Evolutionary conservation across 37 sponge, comb jelly and placozoan genomes (phyloP).

Genomic region (Halichondria panicea): DNA sequence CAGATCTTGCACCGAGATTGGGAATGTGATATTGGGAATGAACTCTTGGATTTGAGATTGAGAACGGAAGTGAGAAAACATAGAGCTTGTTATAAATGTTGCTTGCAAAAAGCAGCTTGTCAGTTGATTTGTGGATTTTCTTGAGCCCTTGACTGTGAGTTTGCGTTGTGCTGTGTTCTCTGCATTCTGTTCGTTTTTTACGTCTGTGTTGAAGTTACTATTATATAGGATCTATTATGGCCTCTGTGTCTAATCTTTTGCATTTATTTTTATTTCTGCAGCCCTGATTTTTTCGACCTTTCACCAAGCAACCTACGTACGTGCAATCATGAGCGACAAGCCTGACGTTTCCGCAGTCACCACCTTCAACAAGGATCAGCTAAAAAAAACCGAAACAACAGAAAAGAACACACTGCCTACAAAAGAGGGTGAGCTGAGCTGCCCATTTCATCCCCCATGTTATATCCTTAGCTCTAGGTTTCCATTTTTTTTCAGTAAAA

Average conservation of each 20-base stretch:
- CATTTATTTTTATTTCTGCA: no score
- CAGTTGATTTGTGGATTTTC: not conserved
- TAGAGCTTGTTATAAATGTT: not conserved
- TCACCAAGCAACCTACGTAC: no score
- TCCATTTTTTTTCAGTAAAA: no score
- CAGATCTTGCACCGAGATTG: not conserved
- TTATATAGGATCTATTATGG: no score
- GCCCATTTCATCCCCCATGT: no score
- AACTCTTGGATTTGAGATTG: not conserved
- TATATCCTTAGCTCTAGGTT: no score
- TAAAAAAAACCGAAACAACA: constrained; percentile 64
- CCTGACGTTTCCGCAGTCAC: constrained; percentile 65
- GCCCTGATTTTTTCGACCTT: no score
- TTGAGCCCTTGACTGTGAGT: not conserved
- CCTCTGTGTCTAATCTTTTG: no score
- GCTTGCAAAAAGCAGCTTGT: not conserved
- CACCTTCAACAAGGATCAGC: constrained; percentile 71
- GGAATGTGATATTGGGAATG: constrained; percentile 1
- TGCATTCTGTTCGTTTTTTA: no score
- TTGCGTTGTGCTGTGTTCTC: no score
- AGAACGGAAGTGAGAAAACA: constrained; percentile 5
- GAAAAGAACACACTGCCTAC: constrained; percentile 87
- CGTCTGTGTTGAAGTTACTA: no score
- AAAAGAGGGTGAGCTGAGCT: constrained; percentile 70
- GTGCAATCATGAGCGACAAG: constrained; percentile 78